These are phyloP conservation scores for Solea senegalensis DNA, from an alignment of 2,113 vertebrate species.

Conservation along the genomic window DNA sequence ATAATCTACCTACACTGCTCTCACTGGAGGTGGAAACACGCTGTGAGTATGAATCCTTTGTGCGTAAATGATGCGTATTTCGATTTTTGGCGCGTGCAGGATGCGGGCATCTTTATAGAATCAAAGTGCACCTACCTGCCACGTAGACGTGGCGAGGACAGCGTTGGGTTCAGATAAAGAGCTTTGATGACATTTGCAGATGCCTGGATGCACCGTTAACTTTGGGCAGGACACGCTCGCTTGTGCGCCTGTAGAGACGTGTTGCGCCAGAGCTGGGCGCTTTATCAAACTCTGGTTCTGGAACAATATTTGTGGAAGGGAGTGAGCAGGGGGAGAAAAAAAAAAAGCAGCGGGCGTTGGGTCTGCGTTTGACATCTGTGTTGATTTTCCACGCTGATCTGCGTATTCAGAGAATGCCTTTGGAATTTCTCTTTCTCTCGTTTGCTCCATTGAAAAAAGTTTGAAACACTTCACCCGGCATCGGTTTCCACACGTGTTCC, in stretches of 20 bases:
- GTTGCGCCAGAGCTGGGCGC: constrained; percentile 63
- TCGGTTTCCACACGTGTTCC: neutral
- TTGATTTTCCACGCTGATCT: constrained; percentile 60
- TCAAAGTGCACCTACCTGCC: constrained; percentile 75
- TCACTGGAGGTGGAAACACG: constrained; percentile 30
- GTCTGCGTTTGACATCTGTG: constrained; percentile 52
- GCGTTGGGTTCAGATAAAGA: constrained; percentile 47
- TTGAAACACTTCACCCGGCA: neutral
- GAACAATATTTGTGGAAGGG: constrained; percentile 48
- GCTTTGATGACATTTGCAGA: constrained; percentile 56
- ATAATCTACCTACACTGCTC: constrained; percentile 6
- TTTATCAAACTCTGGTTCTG: constrained; percentile 38
- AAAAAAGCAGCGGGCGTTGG: constrained; percentile 21
- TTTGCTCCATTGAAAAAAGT: neutral
- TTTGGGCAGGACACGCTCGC: constrained; percentile 22
- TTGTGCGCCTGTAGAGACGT: constrained; percentile 43
- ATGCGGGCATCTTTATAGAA: constrained; percentile 54
- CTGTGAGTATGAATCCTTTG: constrained; percentile 53
- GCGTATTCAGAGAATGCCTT: constrained; percentile 19
- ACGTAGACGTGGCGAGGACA: constrained; percentile 66
- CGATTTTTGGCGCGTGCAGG: neutral
- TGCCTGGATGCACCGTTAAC: constrained; percentile 50
- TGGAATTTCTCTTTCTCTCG: neutral
- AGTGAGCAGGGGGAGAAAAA: constrained; percentile 15
- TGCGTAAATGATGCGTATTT: neutral